Evolutionary conservation across 2,797 vertebrate genomes (phyloP).

Genomic region (Enteromius anoplus): DNA sequence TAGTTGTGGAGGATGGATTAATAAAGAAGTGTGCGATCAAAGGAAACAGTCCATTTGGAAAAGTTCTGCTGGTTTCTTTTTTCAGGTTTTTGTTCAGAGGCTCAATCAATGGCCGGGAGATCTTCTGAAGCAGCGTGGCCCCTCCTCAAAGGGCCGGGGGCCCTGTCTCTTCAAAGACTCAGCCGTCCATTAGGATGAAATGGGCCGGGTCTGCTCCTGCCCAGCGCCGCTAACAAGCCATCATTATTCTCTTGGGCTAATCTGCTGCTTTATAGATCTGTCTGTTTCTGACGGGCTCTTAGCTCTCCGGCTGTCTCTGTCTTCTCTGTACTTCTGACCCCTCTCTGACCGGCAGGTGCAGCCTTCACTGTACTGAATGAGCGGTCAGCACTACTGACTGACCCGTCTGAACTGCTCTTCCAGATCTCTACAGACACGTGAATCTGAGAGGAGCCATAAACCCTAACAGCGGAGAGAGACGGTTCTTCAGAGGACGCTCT

Average conservation of each 20-base stretch:
- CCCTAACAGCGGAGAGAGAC: not conserved
- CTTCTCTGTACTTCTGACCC: not conserved
- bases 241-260: conserved; percentile 52
- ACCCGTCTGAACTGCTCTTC: conserved; percentile 47
- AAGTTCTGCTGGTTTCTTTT: conserved; percentile 39
- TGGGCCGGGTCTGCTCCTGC: conserved; percentile 20
- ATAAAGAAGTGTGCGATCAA: conserved; percentile 54
- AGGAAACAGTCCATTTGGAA: conserved; percentile 60
- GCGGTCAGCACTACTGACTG: conserved; percentile 45
- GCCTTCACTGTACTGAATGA: conserved; percentile 39
- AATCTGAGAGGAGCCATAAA: not conserved
- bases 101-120: conserved; percentile 58
- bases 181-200: conserved; percentile 60
- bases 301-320: conserved; percentile 1
- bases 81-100: conserved; percentile 39
- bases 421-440: not conserved
- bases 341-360: conserved; percentile 38
- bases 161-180: conserved; percentile 63
- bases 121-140: conserved; percentile 58
- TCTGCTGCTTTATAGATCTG: conserved; percentile 32
- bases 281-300: conserved; percentile 25
- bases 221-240: conserved; percentile 49
- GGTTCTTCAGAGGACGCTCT: too few relatives aligned
- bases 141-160: conserved; percentile 55
- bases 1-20: too few relatives aligned